Evolutionary conservation across 2,888 invertebrate genomes (phyloP), one percentile per base, ranked within the genome.

Genomic region (Pseudococcus viburni): DNA sequence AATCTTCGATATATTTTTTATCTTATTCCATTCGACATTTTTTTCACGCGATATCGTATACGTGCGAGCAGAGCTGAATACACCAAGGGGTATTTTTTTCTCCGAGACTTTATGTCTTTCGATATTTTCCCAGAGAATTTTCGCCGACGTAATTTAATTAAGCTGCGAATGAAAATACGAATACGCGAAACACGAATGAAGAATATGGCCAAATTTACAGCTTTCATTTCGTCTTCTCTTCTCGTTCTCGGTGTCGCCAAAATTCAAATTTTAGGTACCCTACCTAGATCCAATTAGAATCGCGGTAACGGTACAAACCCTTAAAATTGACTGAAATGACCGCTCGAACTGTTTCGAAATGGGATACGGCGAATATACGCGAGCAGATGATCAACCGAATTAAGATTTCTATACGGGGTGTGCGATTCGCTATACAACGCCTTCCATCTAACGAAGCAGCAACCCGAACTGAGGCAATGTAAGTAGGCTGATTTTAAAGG

Each of bases 31-130:
- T 73, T 73, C 73, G 33, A 33, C 33, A 33, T 73, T 73, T 73
- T 64, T 42, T 42, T 42, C 42, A 42, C 11, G n/a, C 22, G 9
- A 22, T 64, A 64, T 64, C 64, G n/a, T 22, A 42, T 42, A 42
- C 64, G 64, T 22, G 64, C 22, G 9, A 19, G 64, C 22, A 19
- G 11, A 3, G 19, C n/a, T n/a, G 15, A 64, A 64, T 64, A 64
- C 64, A 64, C 64, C 22, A 22, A 9, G 9, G 64, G 64, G 64
- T 64, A 64, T 55, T 64, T 12, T 59, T 59, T 19, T 19, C 22
- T 9, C 64, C 42, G 42, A 42, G 64, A 64, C 64, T 64, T 64
- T 64, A 64, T 64, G 8, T 64, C 64, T 64, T 64, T 64, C 64
- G 64, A 64, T 64, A 64, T 64, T 64, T 64, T 64, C 7, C 22